Conservation (phyloP, 2,888 invertebrate genomes). For the Agriopis marginaria region DNA sequence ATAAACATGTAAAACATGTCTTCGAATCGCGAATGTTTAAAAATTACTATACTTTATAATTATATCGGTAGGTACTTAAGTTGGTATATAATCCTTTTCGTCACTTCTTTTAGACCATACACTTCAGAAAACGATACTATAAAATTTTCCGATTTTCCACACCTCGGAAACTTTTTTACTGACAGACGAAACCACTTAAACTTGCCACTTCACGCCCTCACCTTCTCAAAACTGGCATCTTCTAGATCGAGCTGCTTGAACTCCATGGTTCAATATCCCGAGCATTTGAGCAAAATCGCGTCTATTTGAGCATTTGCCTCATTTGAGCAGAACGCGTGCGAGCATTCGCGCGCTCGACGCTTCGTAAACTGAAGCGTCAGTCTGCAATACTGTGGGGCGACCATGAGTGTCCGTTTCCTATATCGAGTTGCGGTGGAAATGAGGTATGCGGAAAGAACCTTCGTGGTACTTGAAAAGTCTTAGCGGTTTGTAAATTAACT, state of each 20-base stretch:
- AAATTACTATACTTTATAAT: too few relatives aligned
- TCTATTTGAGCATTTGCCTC: slow-evolving; percentile 4
- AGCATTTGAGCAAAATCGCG: slow-evolving; percentile 2
- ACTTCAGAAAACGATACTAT: too few relatives aligned
- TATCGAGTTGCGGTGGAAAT: slow-evolving; percentile 12
- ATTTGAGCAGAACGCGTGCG: slow-evolving; percentile 26
- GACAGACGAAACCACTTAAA: not conserved
- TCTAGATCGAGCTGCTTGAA: slow-evolving; percentile 89
- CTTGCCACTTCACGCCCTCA: slow-evolving; percentile 10
- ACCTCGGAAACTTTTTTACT: not conserved
- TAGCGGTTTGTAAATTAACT: slow-evolving; percentile 3
- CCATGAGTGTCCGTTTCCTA: slow-evolving; percentile 32
- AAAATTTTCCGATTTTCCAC: not conserved
- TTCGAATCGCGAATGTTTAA: too few relatives aligned
- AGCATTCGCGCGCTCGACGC: slow-evolving; percentile 20
- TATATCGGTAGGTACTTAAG: too few relatives aligned
- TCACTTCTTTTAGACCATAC: too few relatives aligned
- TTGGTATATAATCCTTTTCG: too few relatives aligned
- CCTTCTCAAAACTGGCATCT: slow-evolving; percentile 67
- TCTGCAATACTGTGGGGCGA: slow-evolving; percentile 14
- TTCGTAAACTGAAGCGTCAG: slow-evolving; percentile 13
- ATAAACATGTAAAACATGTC: too few relatives aligned
- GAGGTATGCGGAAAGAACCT: slow-evolving; percentile 20
- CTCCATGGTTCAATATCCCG: slow-evolving; percentile 70
- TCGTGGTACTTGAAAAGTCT: slow-evolving; percentile 20